Base-by-base conservation (phyloP, 1,140 invertebrate species). In the Cotesia typhae region DNA sequence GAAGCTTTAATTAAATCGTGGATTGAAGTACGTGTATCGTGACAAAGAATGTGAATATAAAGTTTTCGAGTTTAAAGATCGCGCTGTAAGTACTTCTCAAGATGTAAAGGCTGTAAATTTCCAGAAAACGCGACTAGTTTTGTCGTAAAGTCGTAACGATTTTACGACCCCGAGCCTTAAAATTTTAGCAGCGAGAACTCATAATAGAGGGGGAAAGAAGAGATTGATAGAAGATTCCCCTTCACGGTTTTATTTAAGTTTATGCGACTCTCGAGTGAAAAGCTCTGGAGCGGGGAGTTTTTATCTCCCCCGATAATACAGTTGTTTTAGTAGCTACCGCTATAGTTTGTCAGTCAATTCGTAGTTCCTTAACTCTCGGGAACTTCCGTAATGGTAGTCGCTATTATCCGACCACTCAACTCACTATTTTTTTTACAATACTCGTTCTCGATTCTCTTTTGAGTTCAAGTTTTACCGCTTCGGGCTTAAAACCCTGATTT, bases 21-120 rank as follows among this genome's bases (percentile, higher is more conserved):
- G 28, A 28, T 28, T 28, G 28, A 28, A 28, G 2, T 28, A 28
- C 3, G 28, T 28, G 3, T 28, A 28, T 28, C 28, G 28, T 1
- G 28, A 28, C 28, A 28, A 17, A 17, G 17, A 17, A 28, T 28
- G 28, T 28, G 28, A 28, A 28, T 28, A 28, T 28, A 28, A 28
- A 28, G 2, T 28, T 28, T 28, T 28, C 28, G 28, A 28, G 57
- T 14, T 51, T 38, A 68, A 61, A 60, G 67, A 72, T 67, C 63
- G 57, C 68, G 69, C 72, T 67, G 73, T 77, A 66, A 77, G 74
- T 52, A 41, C 41, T 47, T 66, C 51, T 51, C 64, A 66, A 5
- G n/a, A 66, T 67, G 53, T 72, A 68, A 70, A 70, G 64, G 78
- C 59, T 76, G 77, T 73, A 78, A 78, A 81, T 79, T 81, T 79